phyloP scores from a whole-genome alignment of 2,888 invertebrate species.

The Brenthis ino region DNA sequence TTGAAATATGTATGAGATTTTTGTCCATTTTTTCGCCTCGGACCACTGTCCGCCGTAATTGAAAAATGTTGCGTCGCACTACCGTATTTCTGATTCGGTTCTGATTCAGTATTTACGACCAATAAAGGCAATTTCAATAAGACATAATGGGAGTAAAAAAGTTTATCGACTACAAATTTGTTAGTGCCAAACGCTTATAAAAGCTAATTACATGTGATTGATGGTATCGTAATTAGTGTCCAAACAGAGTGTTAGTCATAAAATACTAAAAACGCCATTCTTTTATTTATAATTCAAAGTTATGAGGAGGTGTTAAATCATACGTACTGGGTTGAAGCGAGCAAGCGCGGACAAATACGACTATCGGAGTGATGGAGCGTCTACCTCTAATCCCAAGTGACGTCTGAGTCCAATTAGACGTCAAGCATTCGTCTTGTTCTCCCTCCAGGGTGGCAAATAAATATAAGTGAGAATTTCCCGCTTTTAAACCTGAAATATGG shows the following conservation, averaged over 20 bases:
- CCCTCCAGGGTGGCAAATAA: constrained; percentile 39
- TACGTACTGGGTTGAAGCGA: constrained; percentile 44
- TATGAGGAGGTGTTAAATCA: constrained; percentile 40
- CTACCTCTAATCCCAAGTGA: constrained; percentile 67
- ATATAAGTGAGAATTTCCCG: constrained; percentile 53
- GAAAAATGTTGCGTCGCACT: constrained; percentile 60
- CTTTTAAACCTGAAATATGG: constrained; percentile 44
- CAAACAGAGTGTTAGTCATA: constrained; percentile 4
- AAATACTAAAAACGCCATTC: neutral
- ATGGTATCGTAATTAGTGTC: constrained; percentile 17
- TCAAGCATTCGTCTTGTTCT: constrained; percentile 71
- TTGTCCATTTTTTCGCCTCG: constrained; percentile 66
- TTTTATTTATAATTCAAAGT: constrained; percentile 35
- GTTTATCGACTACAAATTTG: constrained; percentile 28
- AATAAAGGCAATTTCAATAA: constrained; percentile 32
- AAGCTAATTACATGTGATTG: constrained; percentile 16
- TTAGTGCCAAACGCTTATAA: constrained; percentile 27
- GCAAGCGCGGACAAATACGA: constrained; percentile 70
- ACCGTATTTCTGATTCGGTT: constrained; percentile 39
- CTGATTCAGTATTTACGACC: constrained; percentile 38
- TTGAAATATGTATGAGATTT: constrained; percentile 75
- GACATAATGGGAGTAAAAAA: constrained; percentile 20
- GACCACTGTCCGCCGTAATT: constrained; percentile 66
- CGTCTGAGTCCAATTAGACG: constrained; percentile 72
- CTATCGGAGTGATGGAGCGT: constrained; percentile 63